Evolutionary conservation across 2,113 vertebrate species (phyloP).

Genomic region (Limanda limanda): DNA sequence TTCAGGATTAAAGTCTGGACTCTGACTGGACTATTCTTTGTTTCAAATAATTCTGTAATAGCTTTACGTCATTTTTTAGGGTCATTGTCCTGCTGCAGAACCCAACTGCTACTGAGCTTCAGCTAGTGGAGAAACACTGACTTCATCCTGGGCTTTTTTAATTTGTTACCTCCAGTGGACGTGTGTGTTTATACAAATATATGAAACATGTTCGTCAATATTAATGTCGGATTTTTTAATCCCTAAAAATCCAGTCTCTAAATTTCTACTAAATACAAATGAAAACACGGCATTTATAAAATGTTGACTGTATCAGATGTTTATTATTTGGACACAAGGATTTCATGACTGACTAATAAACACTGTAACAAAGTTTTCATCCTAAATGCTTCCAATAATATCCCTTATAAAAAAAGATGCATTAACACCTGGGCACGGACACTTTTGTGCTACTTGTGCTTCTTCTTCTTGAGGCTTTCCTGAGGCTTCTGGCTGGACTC

Average conservation of each 20-base stretch:
- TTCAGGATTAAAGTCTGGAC: too few species aligned
- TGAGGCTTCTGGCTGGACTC: conserved; percentile 90
- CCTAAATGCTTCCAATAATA: conserved; percentile 18
- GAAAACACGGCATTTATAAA: conserved; percentile 26
- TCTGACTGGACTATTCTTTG: too few species aligned
- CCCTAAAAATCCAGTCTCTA: neutral
- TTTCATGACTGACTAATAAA: conserved; percentile 24
- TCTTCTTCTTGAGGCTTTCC: conserved; percentile 90
- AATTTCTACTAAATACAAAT: neutral
- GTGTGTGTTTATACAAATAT: neutral
- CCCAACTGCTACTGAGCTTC: too few species aligned
- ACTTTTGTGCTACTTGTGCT: conserved; percentile 87
- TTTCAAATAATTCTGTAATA: too few species aligned
- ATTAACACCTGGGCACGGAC: neutral
- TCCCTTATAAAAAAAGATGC: conserved; percentile 47
- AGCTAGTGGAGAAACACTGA: too few species aligned
- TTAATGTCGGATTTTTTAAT: too few species aligned
- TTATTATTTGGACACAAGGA: neutral
- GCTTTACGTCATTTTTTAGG: too few species aligned
- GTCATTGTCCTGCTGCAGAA: too few species aligned
- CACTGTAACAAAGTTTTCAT: conserved; percentile 39
- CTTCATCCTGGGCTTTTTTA: too few species aligned
- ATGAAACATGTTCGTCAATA: too few species aligned
- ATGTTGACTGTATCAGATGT: conserved; percentile 1
- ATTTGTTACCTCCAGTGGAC: too few species aligned